These are phyloP conservation scores for Paraescarpia echinospica DNA, from an alignment of 1,140 invertebrate species.

Conservation along the genomic window DNA sequence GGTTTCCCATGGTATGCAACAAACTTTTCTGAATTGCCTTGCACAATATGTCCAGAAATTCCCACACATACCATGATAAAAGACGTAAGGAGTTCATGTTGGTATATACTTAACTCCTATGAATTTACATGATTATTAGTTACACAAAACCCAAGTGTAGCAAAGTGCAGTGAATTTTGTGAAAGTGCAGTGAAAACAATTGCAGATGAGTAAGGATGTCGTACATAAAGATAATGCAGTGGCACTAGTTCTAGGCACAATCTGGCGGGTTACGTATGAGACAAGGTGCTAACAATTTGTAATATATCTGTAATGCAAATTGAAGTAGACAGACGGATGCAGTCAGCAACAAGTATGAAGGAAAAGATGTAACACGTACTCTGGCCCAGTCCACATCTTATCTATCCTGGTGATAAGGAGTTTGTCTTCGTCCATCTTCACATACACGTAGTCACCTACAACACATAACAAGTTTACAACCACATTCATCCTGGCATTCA, in stretches of 20 bases:
- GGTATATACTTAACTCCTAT: not conserved
- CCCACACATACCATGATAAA: not conserved
- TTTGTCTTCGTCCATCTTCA: slow-evolving; percentile 58
- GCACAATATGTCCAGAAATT: too few species aligned
- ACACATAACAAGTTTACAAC: not conserved
- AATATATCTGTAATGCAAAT: not conserved
- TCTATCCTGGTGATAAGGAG: slow-evolving; percentile 84
- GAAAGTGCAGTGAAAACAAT: too few species aligned
- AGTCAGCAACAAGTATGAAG: too few species aligned
- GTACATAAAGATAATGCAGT: not conserved
- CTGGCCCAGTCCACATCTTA: slow-evolving; percentile 86
- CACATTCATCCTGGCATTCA: too few species aligned
- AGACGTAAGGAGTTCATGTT: not conserved
- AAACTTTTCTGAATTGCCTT: too few species aligned
- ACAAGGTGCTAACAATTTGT: not conserved
- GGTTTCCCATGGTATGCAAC: too few species aligned
- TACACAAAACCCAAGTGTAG: slow-evolving; percentile 14
- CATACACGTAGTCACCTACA: slow-evolving; percentile 88
- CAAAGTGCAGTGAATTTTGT: not conserved
- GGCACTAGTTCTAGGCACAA: not conserved
- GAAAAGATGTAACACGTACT: slow-evolving; percentile 37
- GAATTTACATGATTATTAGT: not conserved
- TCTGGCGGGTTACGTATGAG: not conserved
- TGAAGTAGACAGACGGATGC: not conserved
- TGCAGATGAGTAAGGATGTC: too few species aligned